Evolutionary conservation across 2,113 vertebrate species (phyloP), one percentile per base, ranked within the genome.

Genomic region (Stercorarius parasiticus): DNA sequence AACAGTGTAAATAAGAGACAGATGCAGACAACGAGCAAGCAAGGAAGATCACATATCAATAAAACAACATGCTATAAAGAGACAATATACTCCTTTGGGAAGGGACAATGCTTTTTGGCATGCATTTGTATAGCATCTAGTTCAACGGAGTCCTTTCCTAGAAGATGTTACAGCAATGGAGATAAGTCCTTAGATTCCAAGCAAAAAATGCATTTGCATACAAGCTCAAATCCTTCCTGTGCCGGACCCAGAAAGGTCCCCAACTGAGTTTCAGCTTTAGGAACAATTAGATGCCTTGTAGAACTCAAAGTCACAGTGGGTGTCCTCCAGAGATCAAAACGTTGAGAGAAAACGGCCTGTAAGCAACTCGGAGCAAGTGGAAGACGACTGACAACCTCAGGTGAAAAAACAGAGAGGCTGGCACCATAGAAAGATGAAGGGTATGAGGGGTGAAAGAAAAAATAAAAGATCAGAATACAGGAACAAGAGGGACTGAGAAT

Each of bases 281-380:
- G 43, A 96, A 89, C 52, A 96, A 84, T 76, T 43, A 96, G 55
- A 82, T 82, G 69, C 21, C 80, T 88, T 81, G 55, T 15, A 92
- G 69, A 88, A 88, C 36, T 81, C 64, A 62, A 82, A 83, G 72
- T 71, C 90, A 81, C 77, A 74, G 70, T 76, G 12, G 38, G 55
- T 64, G 43, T 84, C 22, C 62, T 79, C 30, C 77, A 84, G 69
- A 84, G 73, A 81, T 82, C 65, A 84, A 0, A 70, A 93, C 11
- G 29, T n/a, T 76, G 65, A 95, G 72, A 90, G 13, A 34, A 92
- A 94, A 88, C 19, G 56, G 76, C 26, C 55, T 83, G 32, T 34
- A 82, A 91, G 90, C 40, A 76, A n/a, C 80, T 91, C 21, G 11
- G 29, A 78, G 45, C 16, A 93, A 86, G 15, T n/a, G 55, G 34